Evolutionary conservation across 2,888 invertebrate species (phyloP), one percentile per base, ranked within the genome.

Genomic region (Enchytraeus crypticus): DNA sequence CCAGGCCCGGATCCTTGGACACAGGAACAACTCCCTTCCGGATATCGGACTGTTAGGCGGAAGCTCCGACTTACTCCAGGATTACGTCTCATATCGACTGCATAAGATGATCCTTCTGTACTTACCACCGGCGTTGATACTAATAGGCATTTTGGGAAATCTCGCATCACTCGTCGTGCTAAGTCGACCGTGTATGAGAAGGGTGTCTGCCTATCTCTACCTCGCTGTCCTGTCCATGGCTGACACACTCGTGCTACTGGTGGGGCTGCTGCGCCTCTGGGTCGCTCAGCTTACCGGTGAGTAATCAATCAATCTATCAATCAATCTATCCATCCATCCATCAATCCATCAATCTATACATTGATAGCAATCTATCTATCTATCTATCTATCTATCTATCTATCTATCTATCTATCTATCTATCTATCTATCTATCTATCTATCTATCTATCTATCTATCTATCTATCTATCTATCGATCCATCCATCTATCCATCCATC

Each of bases 251-350:
- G 60, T 60, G 18, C 49, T 60, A 4, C 5, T 46, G 57, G 64
- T 72, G n/a, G 75, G 75, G 8, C 67, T 75, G 32, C 61, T 75
- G 11, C 66, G 72, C 26, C 61, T 70, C 14, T 77, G 77, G 77
- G 59, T 77, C 8, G 72, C 72, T 2, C 71, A 75, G 53, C 62
- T 76, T 4, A 70, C 70, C 11, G 69, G 70, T 38, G 8, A n/a
- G n/a, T n/a, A n/a, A n/a, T n/a, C n/a, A n/a, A n/a, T n/a, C n/a
- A n/a, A n/a, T n/a, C n/a, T n/a, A n/a, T n/a, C n/a, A n/a, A n/a
- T n/a, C n/a, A n/a, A n/a, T n/a, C n/a, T n/a, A n/a, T n/a, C n/a
- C n/a, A n/a, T n/a, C n/a, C n/a, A n/a, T n/a, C n/a, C n/a, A n/a
- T n/a, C n/a, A n/a, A n/a, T n/a, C n/a, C n/a, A n/a, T n/a, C n/a